Conservation (phyloP, 2,797 vertebrate species). For the Cetoscarus ocellatus region DNA sequence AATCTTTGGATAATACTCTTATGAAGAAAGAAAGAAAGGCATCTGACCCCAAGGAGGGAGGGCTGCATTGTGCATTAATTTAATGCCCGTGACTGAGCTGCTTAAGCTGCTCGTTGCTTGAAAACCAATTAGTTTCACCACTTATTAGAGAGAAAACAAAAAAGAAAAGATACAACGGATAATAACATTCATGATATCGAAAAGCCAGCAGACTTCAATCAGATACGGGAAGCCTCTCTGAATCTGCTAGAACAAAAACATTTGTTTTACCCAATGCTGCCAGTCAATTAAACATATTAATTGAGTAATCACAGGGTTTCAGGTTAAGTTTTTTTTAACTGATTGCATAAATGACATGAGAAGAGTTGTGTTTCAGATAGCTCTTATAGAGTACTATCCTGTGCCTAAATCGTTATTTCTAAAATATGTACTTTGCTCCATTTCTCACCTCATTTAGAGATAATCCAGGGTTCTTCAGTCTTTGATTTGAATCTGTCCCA, state of each 20-base stretch:
- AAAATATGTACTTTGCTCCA: too few species aligned
- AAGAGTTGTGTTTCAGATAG: too few species aligned
- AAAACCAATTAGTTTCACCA: slow-evolving; percentile 67
- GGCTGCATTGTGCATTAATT: slow-evolving; percentile 52
- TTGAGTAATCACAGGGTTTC: not conserved
- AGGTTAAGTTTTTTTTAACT: not conserved
- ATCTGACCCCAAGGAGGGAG: slow-evolving; percentile 54
- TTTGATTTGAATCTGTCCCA: too few species aligned
- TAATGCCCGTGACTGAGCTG: slow-evolving; percentile 64
- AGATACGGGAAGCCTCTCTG: not conserved
- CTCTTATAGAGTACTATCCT: too few species aligned
- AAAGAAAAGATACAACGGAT: not conserved
- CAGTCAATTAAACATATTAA: not conserved
- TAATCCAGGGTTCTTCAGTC: too few species aligned
- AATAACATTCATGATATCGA: slow-evolving; percentile 6
- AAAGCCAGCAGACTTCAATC: not conserved
- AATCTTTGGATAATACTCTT: slow-evolving; percentile 84
- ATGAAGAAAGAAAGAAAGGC: slow-evolving; percentile 72
- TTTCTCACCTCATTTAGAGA: too few species aligned
- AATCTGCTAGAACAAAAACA: not conserved
- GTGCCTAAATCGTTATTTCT: too few species aligned
- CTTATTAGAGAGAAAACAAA: slow-evolving; percentile 39
- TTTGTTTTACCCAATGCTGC: too few species aligned
- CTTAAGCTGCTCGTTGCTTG: slow-evolving; percentile 65
- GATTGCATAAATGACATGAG: too few species aligned